These are phyloP conservation scores for Tichodroma muraria DNA, from an alignment of 2,113 vertebrate species.

Conservation along the genomic window DNA sequence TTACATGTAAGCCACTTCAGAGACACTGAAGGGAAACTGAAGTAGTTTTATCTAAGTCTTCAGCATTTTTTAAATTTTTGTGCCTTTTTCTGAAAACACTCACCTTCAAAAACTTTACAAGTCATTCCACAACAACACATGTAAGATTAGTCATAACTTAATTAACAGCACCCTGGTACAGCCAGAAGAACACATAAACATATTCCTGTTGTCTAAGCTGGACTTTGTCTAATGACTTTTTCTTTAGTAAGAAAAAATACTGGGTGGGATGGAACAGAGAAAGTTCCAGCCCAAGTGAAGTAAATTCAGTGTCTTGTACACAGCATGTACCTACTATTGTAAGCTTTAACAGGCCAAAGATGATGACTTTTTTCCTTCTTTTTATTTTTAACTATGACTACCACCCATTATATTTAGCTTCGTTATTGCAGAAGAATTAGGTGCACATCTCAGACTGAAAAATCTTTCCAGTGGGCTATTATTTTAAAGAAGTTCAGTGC, in stretches of 20 bases:
- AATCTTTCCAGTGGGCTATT: background rate
- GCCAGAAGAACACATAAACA: background rate
- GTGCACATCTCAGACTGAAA: background rate
- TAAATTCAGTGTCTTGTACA: background rate
- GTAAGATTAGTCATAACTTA: background rate
- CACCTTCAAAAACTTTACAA: background rate
- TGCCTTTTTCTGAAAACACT: background rate
- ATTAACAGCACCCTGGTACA: background rate
- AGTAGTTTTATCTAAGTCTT: background rate
- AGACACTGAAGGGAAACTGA: background rate
- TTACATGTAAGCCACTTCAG: background rate
- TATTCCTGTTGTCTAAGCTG: background rate
- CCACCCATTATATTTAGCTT: background rate
- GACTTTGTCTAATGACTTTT: background rate
- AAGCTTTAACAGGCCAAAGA: background rate
- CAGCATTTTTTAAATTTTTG: background rate
- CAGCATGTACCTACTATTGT: background rate
- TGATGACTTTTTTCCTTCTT: background rate
- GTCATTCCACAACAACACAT: background rate
- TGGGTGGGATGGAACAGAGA: background rate
- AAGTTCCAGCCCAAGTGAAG: background rate
- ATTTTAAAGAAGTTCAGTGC: background rate
- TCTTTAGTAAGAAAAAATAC: background rate
- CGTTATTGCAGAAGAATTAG: background rate
- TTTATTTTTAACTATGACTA: background rate